A percentile compares a stretch with the other conserved stretches of the same genome.
Conservation (phyloP, 2,888 invertebrate genomes). For the Fissipunctia ypsillon region DNA sequence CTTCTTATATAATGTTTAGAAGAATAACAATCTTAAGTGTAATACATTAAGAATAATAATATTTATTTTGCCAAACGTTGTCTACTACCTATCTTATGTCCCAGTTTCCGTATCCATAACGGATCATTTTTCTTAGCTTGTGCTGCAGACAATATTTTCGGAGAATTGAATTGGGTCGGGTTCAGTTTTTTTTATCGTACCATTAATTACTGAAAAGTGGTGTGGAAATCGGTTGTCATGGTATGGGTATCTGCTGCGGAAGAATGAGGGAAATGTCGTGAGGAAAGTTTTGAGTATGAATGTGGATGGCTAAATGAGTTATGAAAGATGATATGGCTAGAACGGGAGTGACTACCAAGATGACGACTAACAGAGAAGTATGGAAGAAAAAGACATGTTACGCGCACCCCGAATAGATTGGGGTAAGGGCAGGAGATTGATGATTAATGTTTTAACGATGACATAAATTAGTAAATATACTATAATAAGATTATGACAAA, state of each 20-base stretch:
- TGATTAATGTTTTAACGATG: not conserved
- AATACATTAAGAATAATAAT: slow-evolving; percentile 11
- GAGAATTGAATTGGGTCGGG: not conserved
- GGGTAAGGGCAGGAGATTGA: not conserved
- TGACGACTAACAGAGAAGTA: too few species aligned
- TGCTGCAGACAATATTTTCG: not conserved
- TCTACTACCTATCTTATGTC: slow-evolving; percentile 10
- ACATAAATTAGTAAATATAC: not conserved
- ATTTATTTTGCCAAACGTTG: slow-evolving; percentile 11
- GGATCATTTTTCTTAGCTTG: not conserved
- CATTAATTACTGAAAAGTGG: not conserved
- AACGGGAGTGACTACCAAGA: not conserved
- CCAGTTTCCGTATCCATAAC: slow-evolving; percentile 9
- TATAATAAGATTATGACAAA: not conserved
- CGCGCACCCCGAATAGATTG: not conserved
- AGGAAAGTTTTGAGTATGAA: not conserved
- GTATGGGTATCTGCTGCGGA: too few species aligned
- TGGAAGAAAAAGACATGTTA: not conserved
- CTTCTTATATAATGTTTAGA: slow-evolving; percentile 17
- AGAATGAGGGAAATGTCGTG: not conserved
- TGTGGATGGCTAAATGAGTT: not conserved
- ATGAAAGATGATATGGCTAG: not conserved
- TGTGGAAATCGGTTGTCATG: not conserved
- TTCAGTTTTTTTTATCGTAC: too few species aligned
- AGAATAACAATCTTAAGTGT: slow-evolving; percentile 14